These are phyloP conservation scores for Austrofundulus limnaeus DNA, from an alignment of 2,113 vertebrate genomes.

Conservation along the genomic window DNA sequence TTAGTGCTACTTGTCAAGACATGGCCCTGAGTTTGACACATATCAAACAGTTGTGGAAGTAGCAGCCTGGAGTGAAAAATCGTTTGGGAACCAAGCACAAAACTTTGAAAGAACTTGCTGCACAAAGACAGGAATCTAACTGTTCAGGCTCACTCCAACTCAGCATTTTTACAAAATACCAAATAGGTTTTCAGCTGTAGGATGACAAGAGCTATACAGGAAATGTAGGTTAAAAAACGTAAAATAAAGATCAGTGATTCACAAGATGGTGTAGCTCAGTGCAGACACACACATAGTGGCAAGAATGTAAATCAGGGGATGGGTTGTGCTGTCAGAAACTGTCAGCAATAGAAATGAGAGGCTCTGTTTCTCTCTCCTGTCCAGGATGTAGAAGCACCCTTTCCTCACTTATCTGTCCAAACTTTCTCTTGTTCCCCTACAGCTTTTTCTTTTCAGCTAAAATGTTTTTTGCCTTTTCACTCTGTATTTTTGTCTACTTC, in stretches of 20 bases:
- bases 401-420: conserved; percentile 9
- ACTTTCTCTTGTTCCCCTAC: not conserved
- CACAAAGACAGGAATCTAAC: conserved; percentile 20
- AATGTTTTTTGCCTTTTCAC: not conserved
- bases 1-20: conserved; percentile 37
- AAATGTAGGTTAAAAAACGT: conserved; percentile 39
- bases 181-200: conserved; percentile 38
- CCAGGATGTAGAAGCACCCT: conserved; percentile 14
- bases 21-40: conserved; percentile 26
- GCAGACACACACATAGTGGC: conserved; percentile 14
- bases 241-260: conserved; percentile 61
- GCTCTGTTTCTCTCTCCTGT: conserved; percentile 5
- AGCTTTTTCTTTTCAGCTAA: not conserved
- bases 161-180: conserved; percentile 39
- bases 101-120: conserved; percentile 40
- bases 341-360: conserved; percentile 30
- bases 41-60: conserved; percentile 30
- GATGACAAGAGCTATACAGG: conserved; percentile 48
- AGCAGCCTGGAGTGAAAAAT: conserved; percentile 40
- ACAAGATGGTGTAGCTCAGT: conserved; percentile 49
- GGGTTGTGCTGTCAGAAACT: conserved; percentile 53
- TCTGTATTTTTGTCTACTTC: not conserved
- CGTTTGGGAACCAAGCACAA: conserved; percentile 36
- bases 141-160: conserved; percentile 24
- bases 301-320: conserved; percentile 59